These are phyloP conservation scores for Terebella lapidaria DNA, from an alignment of 2,888 invertebrate genomes.

Conservation along the genomic window DNA sequence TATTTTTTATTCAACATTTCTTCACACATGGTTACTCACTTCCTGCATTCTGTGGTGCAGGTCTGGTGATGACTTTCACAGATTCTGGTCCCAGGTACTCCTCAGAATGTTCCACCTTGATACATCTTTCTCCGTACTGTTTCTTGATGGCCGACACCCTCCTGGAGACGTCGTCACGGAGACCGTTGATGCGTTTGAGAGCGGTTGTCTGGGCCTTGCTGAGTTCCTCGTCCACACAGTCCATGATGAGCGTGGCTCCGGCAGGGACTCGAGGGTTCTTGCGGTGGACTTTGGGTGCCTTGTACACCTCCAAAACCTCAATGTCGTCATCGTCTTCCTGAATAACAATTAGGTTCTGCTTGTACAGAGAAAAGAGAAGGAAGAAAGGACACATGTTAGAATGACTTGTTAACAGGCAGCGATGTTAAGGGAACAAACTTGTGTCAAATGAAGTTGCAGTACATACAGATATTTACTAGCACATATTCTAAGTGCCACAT, in stretches of 20 bases:
- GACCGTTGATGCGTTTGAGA: neutral
- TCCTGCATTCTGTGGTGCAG: neutral
- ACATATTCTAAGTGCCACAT: too few relatives aligned
- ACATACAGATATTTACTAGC: too few relatives aligned
- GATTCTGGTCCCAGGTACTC: neutral
- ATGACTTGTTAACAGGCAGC: too few relatives aligned
- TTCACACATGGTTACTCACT: neutral
- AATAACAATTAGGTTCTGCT: too few relatives aligned
- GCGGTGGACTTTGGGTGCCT: neutral
- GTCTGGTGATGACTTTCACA: too few relatives aligned
- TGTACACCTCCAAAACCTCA: neutral
- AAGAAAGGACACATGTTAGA: too few relatives aligned
- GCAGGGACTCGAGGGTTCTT: neutral
- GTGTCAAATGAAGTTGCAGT: too few relatives aligned
- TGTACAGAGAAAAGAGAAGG: too few relatives aligned
- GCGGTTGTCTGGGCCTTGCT: neutral
- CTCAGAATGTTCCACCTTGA: neutral
- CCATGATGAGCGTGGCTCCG: too few relatives aligned
- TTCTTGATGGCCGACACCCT: neutral
- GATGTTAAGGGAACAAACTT: too few relatives aligned
- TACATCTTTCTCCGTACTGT: neutral
- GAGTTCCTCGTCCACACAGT: neutral
- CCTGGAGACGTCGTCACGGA: neutral
- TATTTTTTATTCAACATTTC: too few relatives aligned
- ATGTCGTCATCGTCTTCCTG: neutral